Base-by-base conservation (phyloP, 2,888 invertebrate genomes). In the Argynnis bischoffii region DNA sequence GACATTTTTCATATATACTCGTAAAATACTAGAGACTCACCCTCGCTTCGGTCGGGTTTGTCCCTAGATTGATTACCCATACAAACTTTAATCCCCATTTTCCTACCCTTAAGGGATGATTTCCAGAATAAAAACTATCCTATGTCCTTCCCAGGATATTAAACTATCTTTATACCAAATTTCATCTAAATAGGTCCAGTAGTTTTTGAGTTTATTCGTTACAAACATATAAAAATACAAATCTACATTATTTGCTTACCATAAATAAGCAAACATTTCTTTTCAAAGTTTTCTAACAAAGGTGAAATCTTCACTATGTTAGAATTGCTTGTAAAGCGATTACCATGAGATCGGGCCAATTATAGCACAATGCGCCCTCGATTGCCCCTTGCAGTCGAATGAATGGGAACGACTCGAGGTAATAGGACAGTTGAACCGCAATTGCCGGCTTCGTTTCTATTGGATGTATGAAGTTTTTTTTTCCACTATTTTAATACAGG, bases 271-370 rank as follows among this genome's bases (percentile, higher is more conserved):
- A 41, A 8, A 41, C 11, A 41, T 41, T 41, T 41, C 11, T 13
- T 15, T 59, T 59, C n/a, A 31, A 48, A 59, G 15, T 26, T 48
- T 26, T 21, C 48, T 26, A 59, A 59, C 16, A 59, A 31, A 31
- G 26, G 26, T 47, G 26, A 35, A 61, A 50, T 41, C n/a, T 16
- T 51, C 18, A 35, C 46, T 21, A 51, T 53, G 18, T 51, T 41
- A 35, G 61, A 61, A 60, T 55, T 56, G 63, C 71, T 76, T 74
- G 74, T 75, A 64, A 66, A 46, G 67, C 71, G 72, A 76, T 72
- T 66, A 68, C 66, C 72, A 55, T 71, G 68, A 72, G 74, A 78
- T 75, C 76, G 77, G 78, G 73, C 72, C 78, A 75, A 81, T 81
- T 78, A 79, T 71, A 73, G 74, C 74, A 79, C 78, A 78, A 77